Base-by-base conservation (phyloP, 2,888 invertebrate genomes). In the Epirrita christyi region DNA sequence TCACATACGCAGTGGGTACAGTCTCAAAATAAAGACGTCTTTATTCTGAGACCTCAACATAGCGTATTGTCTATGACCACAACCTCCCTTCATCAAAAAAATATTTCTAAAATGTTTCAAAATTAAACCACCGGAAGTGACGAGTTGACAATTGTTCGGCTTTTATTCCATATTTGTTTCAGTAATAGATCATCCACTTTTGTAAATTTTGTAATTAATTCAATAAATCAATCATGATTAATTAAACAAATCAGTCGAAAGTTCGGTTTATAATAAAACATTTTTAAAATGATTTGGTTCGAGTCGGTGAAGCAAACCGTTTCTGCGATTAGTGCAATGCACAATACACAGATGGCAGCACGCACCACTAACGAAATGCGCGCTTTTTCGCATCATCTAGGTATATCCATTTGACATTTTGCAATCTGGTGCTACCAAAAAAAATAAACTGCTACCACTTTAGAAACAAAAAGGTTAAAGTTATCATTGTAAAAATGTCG, bases 371-470 rank as follows among this genome's bases (percentile, higher is more conserved):
- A 70, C 66, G 68, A 78, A 84, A 75, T 80, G 80, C 83, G 82
- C 85, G 83, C 78, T 79, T 80, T 83, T 80, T 73, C 64, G 55
- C 68, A 70, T 76, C 78, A n/a, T n/a, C n/a, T n/a, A 75, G 71
- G 57, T 73, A 73, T 70, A 75, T 77, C 68, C 64, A 5, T 75
- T 77, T 84, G 87, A 86, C 85, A 68, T 78, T 71, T 68, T 8
- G 27, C 13, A n/a, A 0, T 0, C 0, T 2, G 36, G 70, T 81
- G 74, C 78, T 85, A 75, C 82, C 67, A 77, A 11, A 45, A 28
- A 44, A n/a, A 41, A 55, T 45, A 45, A 51, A 45, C 55, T 70
- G 64, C 72, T 53, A 36, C 41, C 11, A 66, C 29, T 43, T 6
- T 57, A 46, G 72, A 48, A 59, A 61, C n/a, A n/a, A 2, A 11